Evolutionary conservation across 2,113 vertebrate genomes (phyloP).

Genomic region (Nothocercus julius): DNA sequence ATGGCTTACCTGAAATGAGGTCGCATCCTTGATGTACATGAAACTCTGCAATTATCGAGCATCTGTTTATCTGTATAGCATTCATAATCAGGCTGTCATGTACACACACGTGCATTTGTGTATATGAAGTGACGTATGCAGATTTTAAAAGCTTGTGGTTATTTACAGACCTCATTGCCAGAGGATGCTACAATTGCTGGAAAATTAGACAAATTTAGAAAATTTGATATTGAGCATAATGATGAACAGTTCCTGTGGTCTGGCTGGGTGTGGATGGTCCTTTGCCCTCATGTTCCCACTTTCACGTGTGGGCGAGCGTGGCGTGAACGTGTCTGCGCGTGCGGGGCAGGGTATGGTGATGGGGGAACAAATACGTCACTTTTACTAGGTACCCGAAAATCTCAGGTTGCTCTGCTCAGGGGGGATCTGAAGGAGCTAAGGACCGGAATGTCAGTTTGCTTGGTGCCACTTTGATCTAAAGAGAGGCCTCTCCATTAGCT

Average conservation of each 20-base stretch:
- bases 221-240: not conserved
- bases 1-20: conserved; percentile 41
- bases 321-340: not conserved
- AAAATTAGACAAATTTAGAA: not conserved
- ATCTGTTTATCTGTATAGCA: conserved; percentile 34
- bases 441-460: not conserved
- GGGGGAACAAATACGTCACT: not conserved
- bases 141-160: not conserved
- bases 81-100: not conserved
- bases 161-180: not conserved
- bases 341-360: accelerated
- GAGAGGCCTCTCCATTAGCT: not conserved
- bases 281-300: not conserved
- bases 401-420: not conserved
- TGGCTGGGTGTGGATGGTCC: not conserved
- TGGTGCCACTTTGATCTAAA: not conserved
- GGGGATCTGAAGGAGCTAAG: not conserved
- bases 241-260: not conserved
- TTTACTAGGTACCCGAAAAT: not conserved
- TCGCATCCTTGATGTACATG: conserved; percentile 27
- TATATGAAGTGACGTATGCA: not conserved
- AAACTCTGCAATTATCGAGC: conserved; percentile 26
- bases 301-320: not conserved
- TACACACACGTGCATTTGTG: not conserved
- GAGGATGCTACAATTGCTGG: not conserved